These are phyloP conservation scores for Drosophila anomalata DNA, from an alignment of 2,888 invertebrate species.

Conservation along the genomic window DNA sequence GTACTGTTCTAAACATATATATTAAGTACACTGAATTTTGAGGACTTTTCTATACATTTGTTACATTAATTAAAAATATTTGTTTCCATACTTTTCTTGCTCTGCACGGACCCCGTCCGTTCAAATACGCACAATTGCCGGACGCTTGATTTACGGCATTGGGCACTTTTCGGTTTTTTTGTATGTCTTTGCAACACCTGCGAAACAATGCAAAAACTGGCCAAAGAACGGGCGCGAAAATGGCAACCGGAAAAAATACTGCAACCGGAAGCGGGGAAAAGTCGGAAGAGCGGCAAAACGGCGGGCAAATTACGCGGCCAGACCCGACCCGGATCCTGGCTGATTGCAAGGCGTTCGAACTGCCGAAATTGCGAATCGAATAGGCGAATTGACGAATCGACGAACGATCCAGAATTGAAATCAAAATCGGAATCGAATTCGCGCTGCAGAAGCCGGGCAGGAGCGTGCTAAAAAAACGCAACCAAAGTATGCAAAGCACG, in stretches of 20 bases:
- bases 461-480: constrained; percentile 69
- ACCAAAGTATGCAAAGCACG: constrained; percentile 83
- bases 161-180: constrained; percentile 1
- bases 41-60: background rate
- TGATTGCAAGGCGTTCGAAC: constrained; percentile 20
- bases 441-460: constrained; percentile 19
- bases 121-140: constrained; percentile 63
- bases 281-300: constrained; percentile 46
- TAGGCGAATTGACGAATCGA: background rate
- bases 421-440: constrained; percentile 20
- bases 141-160: constrained; percentile 68
- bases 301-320: constrained; percentile 54
- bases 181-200: constrained; percentile 6
- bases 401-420: background rate
- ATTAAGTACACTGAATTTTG: background rate
- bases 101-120: constrained; percentile 22
- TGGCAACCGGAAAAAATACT: constrained; percentile 22
- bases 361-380: constrained; percentile 2
- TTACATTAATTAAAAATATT: background rate
- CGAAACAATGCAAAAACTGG: constrained; percentile 37
- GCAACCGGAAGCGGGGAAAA: constrained; percentile 25
- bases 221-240: constrained; percentile 40
- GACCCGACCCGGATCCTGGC: constrained; percentile 5
- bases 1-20: no score
- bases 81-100: constrained; percentile 4